Conservation (phyloP, 2,113 vertebrate species). For the Ailurus styani region DNA sequence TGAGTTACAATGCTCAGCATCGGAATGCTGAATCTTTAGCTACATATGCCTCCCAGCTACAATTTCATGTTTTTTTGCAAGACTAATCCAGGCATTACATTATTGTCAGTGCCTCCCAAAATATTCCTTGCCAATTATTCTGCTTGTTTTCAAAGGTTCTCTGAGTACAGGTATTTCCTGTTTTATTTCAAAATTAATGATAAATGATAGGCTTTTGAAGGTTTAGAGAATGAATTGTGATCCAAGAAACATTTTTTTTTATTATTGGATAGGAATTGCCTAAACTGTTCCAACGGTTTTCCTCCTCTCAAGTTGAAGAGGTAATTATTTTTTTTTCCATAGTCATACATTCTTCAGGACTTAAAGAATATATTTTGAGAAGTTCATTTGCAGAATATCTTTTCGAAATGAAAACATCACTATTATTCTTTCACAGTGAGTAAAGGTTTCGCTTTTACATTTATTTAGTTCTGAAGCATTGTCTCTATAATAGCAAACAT, state of each 20-base stretch:
- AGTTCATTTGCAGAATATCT: conserved; percentile 54
- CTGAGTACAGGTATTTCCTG: conserved; percentile 78
- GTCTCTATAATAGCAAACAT: conserved; percentile 38
- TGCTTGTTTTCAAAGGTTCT: conserved; percentile 74
- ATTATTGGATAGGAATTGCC: conserved; percentile 63
- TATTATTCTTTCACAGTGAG: conserved; percentile 6
- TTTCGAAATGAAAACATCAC: conserved; percentile 57
- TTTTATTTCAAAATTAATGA: conserved; percentile 78
- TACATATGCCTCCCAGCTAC: conserved; percentile 68
- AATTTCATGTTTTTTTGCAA: conserved; percentile 69
- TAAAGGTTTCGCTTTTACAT: conserved; percentile 13
- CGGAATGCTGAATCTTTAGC: conserved; percentile 67
- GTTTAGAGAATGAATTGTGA: conserved; percentile 71
- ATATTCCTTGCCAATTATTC: conserved; percentile 77
- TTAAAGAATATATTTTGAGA: conserved; percentile 66
- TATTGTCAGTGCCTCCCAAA: conserved; percentile 74
- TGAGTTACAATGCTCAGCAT: conserved; percentile 51
- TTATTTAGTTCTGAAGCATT: conserved; percentile 32
- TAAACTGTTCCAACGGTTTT: conserved; percentile 74
- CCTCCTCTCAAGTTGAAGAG: conserved; percentile 69
- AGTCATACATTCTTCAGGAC: conserved; percentile 61
- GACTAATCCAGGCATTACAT: conserved; percentile 74
- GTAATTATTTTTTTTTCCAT: conserved; percentile 59
- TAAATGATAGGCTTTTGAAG: conserved; percentile 70
- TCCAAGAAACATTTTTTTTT: conserved; percentile 75